Evolutionary conservation across 2,888 invertebrate genomes (phyloP), one percentile per base, ranked within the genome.

Genomic region (Ceraclea dissimilis): DNA sequence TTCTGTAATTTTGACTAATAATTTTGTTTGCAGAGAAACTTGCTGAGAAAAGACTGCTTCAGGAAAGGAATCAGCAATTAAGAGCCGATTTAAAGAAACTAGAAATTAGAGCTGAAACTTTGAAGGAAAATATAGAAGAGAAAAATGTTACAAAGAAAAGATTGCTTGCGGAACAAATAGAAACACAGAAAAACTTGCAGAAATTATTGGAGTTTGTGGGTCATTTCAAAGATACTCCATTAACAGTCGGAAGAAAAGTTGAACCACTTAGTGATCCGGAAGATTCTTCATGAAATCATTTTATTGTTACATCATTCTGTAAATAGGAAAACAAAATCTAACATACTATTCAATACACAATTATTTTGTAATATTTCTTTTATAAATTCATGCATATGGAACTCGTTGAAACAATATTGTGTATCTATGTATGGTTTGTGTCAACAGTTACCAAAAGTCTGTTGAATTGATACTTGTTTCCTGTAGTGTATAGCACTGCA

Each of bases 191-290:
- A 60, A 74, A 76, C 64, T 68, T 78, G 13, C 76, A 77, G 67
- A 76, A 75, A 57, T 71, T 78, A 8, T 68, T 78, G 4, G 77
- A 77, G 64, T 77, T 78, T 64, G 74, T 78, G 64, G 73, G 75
- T 54, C 76, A 75, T 60, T 78, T 78, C 47, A 62, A 61, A 47
- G 62, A 59, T 33, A 60, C 60, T 2, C 51, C 62, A 18, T 17
- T 33, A 2, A 33, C 33, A 17, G 19, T 50, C 8, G 13, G 8
- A 16, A 39, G 39, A 13, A 39, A 39, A 39, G 8, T 39, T 8
- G 39, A 39, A 39, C 39, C 39, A 8, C 16, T 8, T 16, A 47
- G 47, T 20, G 47, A 47, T 47, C 47, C 18, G 2, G 47, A 47
- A 19, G 47, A 47, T 18, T 47, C 47, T 13, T 47, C 47, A 6